Conservation (phyloP, 2,888 invertebrate genomes). For the Xestobium rufovillosum region DNA sequence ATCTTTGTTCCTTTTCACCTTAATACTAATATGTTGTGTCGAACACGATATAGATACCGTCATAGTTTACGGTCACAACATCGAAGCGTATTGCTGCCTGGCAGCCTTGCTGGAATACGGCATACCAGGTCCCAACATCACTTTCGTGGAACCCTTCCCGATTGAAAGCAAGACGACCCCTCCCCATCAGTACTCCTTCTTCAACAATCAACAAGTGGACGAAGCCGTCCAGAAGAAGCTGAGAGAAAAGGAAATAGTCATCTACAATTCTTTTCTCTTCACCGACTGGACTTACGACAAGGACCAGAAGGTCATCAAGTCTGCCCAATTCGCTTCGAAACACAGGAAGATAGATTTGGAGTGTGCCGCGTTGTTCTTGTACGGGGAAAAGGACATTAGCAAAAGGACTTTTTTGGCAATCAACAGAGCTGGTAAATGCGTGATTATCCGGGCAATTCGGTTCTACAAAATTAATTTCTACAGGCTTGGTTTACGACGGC, state of each 20-base stretch:
- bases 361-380: slow-evolving; percentile 53
- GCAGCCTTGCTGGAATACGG: slow-evolving; percentile 55
- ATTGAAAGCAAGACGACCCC: slow-evolving; percentile 5
- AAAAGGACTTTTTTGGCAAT: slow-evolving; percentile 45
- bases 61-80: slow-evolving; percentile 60
- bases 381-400: slow-evolving; percentile 48
- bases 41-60: no score
- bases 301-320: slow-evolving; percentile 30
- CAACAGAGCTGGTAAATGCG: slow-evolving; percentile 36
- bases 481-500: slow-evolving; percentile 52
- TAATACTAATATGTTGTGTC: no score
- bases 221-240: slow-evolving; percentile 44
- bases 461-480: slow-evolving; percentile 32
- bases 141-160: slow-evolving; percentile 51
- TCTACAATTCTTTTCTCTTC: slow-evolving; percentile 49
- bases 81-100: slow-evolving; percentile 61
- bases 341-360: slow-evolving; percentile 42
- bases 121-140: slow-evolving; percentile 49
- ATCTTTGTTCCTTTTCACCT: no score
- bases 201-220: slow-evolving; percentile 46
- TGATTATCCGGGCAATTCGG: slow-evolving; percentile 23
- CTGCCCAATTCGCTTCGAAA: slow-evolving; percentile 47
- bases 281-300: slow-evolving; percentile 46
- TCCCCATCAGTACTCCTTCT: slow-evolving; percentile 26
- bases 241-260: slow-evolving; percentile 35